phyloP scores from a whole-genome alignment of 1,140 invertebrate genomes.

The Oryzaephilus surinamensis region DNA sequence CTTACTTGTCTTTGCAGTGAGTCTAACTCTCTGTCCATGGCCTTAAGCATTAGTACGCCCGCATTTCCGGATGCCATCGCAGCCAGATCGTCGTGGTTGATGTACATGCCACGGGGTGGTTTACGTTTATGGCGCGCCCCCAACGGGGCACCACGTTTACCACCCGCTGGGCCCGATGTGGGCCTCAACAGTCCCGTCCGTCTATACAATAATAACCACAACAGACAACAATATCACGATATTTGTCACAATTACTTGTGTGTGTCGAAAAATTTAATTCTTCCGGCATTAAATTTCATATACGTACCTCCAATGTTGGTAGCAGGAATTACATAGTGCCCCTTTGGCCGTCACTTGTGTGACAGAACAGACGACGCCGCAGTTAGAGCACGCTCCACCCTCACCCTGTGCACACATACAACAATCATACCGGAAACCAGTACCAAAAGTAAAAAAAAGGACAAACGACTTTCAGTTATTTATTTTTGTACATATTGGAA shows the following conservation, averaged over 20 bases:
- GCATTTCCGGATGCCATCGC: constrained; percentile 65
- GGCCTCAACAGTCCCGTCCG: constrained; percentile 66
- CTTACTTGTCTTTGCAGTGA: constrained; percentile 89
- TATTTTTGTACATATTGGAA: too few relatives aligned
- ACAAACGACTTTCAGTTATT: too few relatives aligned
- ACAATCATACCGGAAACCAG: constrained; percentile 32
- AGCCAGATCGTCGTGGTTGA: constrained; percentile 91
- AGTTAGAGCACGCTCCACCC: constrained; percentile 61
- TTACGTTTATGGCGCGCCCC: constrained; percentile 77
- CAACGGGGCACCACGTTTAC: constrained; percentile 41
- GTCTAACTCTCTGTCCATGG: constrained; percentile 86
- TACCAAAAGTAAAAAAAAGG: constrained; percentile 1
- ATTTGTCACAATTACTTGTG: too few relatives aligned
- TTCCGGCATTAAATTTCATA: too few relatives aligned
- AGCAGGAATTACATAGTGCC: constrained; percentile 65
- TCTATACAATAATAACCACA: too few relatives aligned
- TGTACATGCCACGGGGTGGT: constrained; percentile 91
- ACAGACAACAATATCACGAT: too few relatives aligned
- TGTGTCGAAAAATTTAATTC: too few relatives aligned
- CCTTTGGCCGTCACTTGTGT: constrained; percentile 65
- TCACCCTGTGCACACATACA: constrained; percentile 34
- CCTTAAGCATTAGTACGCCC: constrained; percentile 63
- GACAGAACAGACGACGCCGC: constrained; percentile 61
- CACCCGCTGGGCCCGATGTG: constrained; percentile 49
- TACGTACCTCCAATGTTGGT: constrained; percentile 66